A percentile compares a stretch with the other conserved stretches of the same genome.
phyloP scores from a whole-genome alignment of 2,797 vertebrate genomes.

The Orientallactaga sibirica region DNA sequence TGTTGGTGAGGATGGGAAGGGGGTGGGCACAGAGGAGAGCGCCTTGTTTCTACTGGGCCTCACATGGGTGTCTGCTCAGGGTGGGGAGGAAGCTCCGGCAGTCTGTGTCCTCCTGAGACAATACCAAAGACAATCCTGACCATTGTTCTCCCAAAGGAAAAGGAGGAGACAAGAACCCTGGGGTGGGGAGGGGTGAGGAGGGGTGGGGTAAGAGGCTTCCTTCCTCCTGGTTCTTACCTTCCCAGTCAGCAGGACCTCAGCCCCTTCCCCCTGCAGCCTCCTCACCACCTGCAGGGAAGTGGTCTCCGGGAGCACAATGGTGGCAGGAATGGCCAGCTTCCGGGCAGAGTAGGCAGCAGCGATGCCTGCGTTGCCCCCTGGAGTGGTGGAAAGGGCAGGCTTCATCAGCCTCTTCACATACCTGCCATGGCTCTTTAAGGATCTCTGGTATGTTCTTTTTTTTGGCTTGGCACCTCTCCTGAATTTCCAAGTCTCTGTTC shows the following conservation, averaged over 20 bases:
- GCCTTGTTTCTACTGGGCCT: background rate
- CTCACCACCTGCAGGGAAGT: slow-evolving; percentile 87
- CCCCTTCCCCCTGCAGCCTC: slow-evolving; percentile 91
- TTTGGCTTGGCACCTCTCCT: no score
- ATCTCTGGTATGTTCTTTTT: background rate
- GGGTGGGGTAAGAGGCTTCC: rapidly evolving
- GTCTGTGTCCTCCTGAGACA: background rate
- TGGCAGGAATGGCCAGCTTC: slow-evolving; percentile 74
- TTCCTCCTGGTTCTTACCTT: slow-evolving; percentile 87
- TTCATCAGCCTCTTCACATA: rapidly evolving
- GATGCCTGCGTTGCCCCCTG: slow-evolving; percentile 92
- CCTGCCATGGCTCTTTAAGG: background rate
- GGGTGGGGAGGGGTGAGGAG: background rate
- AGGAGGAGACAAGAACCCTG: no score
- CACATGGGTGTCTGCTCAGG: background rate
- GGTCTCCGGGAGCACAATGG: slow-evolving; percentile 92
- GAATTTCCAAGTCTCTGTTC: no score
- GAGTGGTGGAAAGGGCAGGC: background rate
- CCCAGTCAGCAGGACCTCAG: slow-evolving; percentile 90
- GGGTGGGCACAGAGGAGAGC: rapidly evolving
- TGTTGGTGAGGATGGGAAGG: background rate
- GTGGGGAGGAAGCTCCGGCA: rapidly evolving
- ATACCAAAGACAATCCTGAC: background rate
- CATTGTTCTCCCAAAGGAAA: background rate
- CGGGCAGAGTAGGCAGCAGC: background rate